Base-by-base conservation (phyloP, 2,113 vertebrate species). In the Gallinago jamesoni region DNA sequence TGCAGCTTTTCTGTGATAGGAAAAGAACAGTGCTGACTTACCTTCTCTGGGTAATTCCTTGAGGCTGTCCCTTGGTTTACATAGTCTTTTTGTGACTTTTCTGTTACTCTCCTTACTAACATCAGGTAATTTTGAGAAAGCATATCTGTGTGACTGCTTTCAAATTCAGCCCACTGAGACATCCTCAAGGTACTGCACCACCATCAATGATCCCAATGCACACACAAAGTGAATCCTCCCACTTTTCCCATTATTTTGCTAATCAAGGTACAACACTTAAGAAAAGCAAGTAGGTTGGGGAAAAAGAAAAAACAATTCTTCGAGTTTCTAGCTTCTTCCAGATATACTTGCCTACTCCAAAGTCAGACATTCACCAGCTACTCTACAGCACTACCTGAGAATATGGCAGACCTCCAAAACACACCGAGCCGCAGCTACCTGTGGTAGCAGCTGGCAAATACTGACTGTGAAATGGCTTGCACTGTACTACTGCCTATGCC, bases 81-180 rank as follows among this genome's bases (percentile, higher is more conserved):
- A 69, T 2, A 52, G 33, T n/a, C 47, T 63, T 67, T 67, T 60
- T 70, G 72, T 55, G 73, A 47, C 47, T 90, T 59, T 77, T 86
- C 35, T 86, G 48, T 53, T 81, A 78, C 35, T 90, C 20, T 85
- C 45, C 63, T 90, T 27, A 47, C 30, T 37, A 90, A 62, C 53
- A 94, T 53, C 78, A 84, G 59, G 70, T 60, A 56, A 82, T 82
- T 55, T 66, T 84, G 56, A 90, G 45, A 89, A 88, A 94, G 84
- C 39, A 5, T 37, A 74, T 84, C 72, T 88, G 22, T 60, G 15
- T 37, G 56, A 81, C 3, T 84, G 73, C 89, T 94, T 92, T 84
- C 86, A 86, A 60, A 75, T 82, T 75, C 60, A 84, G 43, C 53
- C 80, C 57, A 64, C 80, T 62, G 64, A 72, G 27, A 90, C 63